Percentiles rank a stretch among this genome's conserved stretches.
These are phyloP conservation scores for Hylia prasina DNA, from an alignment of 2,113 vertebrate species.

Conservation along the genomic window DNA sequence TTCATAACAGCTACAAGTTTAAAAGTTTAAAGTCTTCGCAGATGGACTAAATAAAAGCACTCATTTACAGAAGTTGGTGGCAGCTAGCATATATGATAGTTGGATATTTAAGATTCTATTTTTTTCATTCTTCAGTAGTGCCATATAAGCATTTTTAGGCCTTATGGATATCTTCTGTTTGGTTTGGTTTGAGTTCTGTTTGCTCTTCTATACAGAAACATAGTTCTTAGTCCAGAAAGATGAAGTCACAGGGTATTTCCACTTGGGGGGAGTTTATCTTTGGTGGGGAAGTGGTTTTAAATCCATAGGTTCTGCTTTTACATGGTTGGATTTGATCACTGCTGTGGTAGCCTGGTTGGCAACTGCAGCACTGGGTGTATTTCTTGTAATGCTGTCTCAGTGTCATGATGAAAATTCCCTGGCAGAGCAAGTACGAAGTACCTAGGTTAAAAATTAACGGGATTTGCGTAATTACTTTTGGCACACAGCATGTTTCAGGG, in stretches of 20 bases:
- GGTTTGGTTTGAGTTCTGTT: background rate
- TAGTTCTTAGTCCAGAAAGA: background rate
- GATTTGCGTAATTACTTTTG: background rate
- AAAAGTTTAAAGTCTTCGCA: background rate
- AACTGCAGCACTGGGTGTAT: background rate
- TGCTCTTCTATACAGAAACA: background rate
- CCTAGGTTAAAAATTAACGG: conserved; percentile 6
- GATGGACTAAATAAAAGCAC: background rate
- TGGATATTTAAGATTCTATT: background rate
- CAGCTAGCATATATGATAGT: background rate
- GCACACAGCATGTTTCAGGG: background rate
- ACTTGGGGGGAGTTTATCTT: background rate
- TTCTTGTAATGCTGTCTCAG: background rate
- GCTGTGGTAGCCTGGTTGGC: background rate
- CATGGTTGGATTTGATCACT: background rate
- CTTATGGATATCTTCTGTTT: background rate
- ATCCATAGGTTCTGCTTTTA: background rate
- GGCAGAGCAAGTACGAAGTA: background rate
- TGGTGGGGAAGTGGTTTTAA: background rate
- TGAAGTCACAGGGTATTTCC: background rate
- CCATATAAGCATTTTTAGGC: background rate
- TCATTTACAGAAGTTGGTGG: background rate
- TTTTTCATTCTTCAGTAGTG: background rate
- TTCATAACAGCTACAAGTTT: background rate
- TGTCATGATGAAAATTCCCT: background rate